phyloP scores from a whole-genome alignment of 2,888 invertebrate genomes.

The Osmoderma eremita region DNA sequence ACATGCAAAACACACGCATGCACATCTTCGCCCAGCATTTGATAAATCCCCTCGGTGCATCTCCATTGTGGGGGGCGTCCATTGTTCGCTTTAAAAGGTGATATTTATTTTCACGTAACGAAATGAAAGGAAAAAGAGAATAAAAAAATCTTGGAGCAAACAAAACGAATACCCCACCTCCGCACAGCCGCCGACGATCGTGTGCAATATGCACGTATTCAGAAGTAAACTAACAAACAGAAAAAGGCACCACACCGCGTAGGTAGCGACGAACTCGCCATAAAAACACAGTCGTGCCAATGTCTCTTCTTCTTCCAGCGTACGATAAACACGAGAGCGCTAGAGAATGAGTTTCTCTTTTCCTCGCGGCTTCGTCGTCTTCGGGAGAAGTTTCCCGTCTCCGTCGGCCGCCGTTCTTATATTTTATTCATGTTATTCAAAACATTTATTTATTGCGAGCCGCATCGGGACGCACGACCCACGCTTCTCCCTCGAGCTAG shows the following conservation, averaged over 20 bases:
- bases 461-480: background rate
- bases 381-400: background rate
- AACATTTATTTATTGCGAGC: constrained; percentile 23
- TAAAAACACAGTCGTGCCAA: background rate
- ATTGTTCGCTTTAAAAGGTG: constrained; percentile 14
- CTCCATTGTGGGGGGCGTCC: background rate
- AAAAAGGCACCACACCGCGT: background rate
- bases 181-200: background rate
- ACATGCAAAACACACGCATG: no score
- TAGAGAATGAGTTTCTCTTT: constrained; percentile 18
- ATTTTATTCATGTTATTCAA: constrained; percentile 34
- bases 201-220: no score
- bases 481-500: background rate
- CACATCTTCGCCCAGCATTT: no score
- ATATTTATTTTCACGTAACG: constrained; percentile 11
- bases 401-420: constrained; percentile 25
- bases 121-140: background rate
- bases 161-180: background rate
- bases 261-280: background rate
- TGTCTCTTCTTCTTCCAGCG: background rate
- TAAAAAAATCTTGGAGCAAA: background rate
- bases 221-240: background rate
- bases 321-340: no score
- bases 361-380: background rate
- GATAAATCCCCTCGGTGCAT: no score